These are phyloP conservation scores for Silurus meridionalis DNA, from an alignment of 2,113 vertebrate species.

Conservation along the genomic window DNA sequence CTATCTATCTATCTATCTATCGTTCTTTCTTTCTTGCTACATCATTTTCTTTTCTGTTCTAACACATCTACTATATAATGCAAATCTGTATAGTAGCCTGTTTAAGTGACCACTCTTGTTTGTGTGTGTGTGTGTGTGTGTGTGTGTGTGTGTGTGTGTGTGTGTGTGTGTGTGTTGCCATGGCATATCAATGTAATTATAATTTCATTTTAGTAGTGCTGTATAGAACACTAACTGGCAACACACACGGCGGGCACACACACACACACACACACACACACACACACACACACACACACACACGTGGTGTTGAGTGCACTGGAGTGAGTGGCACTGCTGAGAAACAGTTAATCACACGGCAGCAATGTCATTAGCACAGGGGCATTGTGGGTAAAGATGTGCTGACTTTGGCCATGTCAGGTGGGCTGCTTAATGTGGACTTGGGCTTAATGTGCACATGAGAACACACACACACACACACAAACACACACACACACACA, in stretches of 20 bases:
- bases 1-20: too few species aligned
- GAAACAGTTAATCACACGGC: slow-evolving; percentile 50
- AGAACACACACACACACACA: slow-evolving; percentile 34
- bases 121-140: background rate
- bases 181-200: slow-evolving; percentile 37
- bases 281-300: slow-evolving; percentile 23
- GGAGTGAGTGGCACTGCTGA: slow-evolving; percentile 34
- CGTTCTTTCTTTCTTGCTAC: slow-evolving; percentile 44
- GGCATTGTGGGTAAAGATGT: slow-evolving; percentile 48
- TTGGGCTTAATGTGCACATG: slow-evolving; percentile 10
- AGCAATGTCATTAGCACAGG: slow-evolving; percentile 38
- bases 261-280: slow-evolving; percentile 21
- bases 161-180: slow-evolving; percentile 16
- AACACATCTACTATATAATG: too few species aligned
- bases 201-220: slow-evolving; percentile 48
- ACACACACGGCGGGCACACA: background rate
- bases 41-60: background rate
- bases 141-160: background rate
- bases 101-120: background rate
- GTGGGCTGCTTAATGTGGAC: slow-evolving; percentile 35
- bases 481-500: slow-evolving; percentile 5
- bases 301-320: slow-evolving; percentile 6
- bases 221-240: slow-evolving; percentile 19
- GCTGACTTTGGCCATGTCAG: slow-evolving; percentile 53
- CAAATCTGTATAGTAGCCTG: background rate